phyloP scores from a whole-genome alignment of 2,888 invertebrate genomes.

The Aphodius sticticus region DNA sequence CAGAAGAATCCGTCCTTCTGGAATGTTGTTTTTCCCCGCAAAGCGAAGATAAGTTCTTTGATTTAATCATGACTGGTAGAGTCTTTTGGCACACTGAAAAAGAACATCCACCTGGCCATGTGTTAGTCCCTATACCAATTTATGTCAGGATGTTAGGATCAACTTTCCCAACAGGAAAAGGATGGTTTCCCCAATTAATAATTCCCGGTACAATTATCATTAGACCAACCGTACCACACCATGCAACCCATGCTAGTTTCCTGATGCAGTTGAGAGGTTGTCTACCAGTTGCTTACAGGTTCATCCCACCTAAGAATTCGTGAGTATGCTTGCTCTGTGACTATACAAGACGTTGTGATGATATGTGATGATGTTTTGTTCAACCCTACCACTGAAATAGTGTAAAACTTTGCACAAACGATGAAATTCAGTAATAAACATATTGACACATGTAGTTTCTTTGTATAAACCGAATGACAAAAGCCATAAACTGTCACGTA shows the following conservation, averaged over 20 bases:
- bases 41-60: conserved; percentile 48
- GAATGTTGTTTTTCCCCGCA: conserved; percentile 55
- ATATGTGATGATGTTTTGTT: no score
- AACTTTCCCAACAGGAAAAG: conserved; percentile 49
- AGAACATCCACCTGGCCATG: conserved; percentile 18
- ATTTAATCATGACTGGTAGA: conserved; percentile 50
- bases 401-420: no score
- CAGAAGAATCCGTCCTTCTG: conserved; percentile 51
- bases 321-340: no score
- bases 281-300: conserved; percentile 59
- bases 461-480: no score
- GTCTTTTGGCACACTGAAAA: conserved; percentile 48
- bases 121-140: conserved; percentile 46
- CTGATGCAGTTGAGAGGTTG: conserved; percentile 55
- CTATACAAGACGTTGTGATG: no score
- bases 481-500: no score
- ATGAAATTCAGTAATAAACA: no score
- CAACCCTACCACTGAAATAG: no score
- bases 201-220: conserved; percentile 48
- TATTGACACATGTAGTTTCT: no score
- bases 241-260: conserved; percentile 55
- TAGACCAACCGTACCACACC: conserved; percentile 48
- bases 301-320: conserved; percentile 57
- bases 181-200: conserved; percentile 50
- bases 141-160: conserved; percentile 48